Base-by-base conservation (phyloP, 2,113 vertebrate species). In the Paraplagusia blochii region DNA sequence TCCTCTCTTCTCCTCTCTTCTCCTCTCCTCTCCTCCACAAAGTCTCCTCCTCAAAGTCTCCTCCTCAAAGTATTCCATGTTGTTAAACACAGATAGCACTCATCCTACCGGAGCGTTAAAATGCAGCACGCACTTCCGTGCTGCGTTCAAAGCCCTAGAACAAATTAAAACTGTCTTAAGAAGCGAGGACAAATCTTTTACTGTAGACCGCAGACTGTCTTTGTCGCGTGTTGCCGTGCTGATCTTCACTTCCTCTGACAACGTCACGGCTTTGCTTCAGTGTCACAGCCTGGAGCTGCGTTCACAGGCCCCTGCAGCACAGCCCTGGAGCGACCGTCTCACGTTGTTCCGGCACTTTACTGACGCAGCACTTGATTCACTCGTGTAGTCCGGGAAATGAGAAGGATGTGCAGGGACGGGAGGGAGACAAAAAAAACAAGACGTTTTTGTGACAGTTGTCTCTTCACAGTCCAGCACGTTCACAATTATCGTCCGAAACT, bases 401-500 rank as follows among this genome's bases (percentile, higher is more conserved):
- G 67, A 51, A 54, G 7, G n/a, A 45, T 46, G 48, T 57, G 58
- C 50, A 17, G 54, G 47, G n/a, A n/a, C n/a, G n/a, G n/a, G n/a
- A n/a, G n/a, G n/a, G n/a, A n/a, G n/a, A n/a, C n/a, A n/a, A n/a
- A n/a, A n/a, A n/a, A n/a, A n/a, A n/a, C 3, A 70, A 65, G 52
- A 59, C 49, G 61, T 66, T 59, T 58, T 55, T 36, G 44, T 72
- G 59, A 60, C 63, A 40, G 66, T 66, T 69, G 57, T 76, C 63
- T 45, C 78, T 76, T 51, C 66, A 72, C 50, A 68, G 60, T 65
- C 51, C 39, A 77, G 83, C 72, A 81, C 76, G 72, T 72, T 35
- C 65, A 72, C 66, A 75, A 83, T 88, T 88, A 83, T 83, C 77
- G 56, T 60, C 29, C 22, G 38, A 76, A 76, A 86, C 79, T 77